These are phyloP conservation scores for Lycopodina hypogea DNA, from an alignment of 37 sponge, comb jelly and placozoan species.

Conservation along the genomic window DNA sequence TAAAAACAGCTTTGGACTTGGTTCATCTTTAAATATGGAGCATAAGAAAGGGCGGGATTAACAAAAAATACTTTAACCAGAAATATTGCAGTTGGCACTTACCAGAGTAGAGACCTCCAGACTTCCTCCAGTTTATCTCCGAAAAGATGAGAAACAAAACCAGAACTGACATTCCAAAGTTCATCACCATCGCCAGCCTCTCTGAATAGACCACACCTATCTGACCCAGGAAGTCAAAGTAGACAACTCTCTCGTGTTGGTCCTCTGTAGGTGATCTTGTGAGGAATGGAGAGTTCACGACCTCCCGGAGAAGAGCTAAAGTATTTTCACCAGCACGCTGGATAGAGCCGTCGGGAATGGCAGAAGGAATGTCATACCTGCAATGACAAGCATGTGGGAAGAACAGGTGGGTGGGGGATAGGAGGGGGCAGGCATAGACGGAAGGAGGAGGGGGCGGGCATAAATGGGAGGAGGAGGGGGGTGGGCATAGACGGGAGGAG, in stretches of 20 bases:
- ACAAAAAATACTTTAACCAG: no score
- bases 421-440: no score
- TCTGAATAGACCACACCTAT: constrained; percentile 49
- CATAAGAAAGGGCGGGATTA: no score
- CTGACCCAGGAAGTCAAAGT: constrained; percentile 65
- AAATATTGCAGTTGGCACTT: no score
- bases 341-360: constrained; percentile 69
- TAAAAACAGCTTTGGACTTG: constrained; percentile 12
- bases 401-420: no score
- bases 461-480: constrained; percentile 2
- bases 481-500: no score
- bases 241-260: constrained; percentile 52
- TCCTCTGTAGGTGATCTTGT: constrained; percentile 40
- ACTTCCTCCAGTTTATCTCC: neutral
- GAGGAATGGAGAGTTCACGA: constrained; percentile 47
- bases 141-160: neutral
- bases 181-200: constrained; percentile 29
- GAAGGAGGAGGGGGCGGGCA: neutral
- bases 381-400: no score
- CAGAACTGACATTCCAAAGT: neutral
- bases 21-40: constrained; percentile 17
- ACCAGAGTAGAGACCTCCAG: neutral
- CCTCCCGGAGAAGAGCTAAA: constrained; percentile 38
- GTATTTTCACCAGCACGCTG: constrained; percentile 73
- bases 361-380: constrained; percentile 60